A percentile compares a stretch with the other conserved stretches of the same genome.
Evolutionary conservation across 2,797 vertebrate genomes (phyloP).

Genomic region (Pantherophis alleghaniensis): DNA sequence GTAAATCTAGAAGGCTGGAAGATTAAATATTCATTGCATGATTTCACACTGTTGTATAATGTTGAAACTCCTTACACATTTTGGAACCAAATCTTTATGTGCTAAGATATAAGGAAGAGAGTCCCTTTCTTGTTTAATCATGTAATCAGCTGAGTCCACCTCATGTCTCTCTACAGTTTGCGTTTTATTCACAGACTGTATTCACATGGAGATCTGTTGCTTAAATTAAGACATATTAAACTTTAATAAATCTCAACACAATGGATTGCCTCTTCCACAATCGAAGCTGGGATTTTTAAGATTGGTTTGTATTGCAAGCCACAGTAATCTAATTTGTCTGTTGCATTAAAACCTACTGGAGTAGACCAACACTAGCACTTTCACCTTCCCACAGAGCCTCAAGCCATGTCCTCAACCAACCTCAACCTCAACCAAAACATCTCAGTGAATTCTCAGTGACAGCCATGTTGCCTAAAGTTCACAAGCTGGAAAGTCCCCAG

Average conservation of each 20-base stretch:
- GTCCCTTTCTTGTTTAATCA: neutral
- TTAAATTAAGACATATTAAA: neutral
- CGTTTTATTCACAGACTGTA: neutral
- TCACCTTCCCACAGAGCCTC: neutral
- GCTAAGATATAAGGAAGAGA: neutral
- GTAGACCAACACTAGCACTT: neutral
- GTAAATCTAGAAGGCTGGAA: neutral
- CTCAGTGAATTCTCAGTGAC: neutral
- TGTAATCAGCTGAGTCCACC: neutral
- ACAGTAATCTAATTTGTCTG: neutral
- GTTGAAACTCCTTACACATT: neutral
- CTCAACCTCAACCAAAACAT: neutral
- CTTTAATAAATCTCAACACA: neutral
- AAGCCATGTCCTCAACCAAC: neutral
- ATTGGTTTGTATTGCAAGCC: neutral
- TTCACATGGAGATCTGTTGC: neutral
- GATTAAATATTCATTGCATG: neutral
- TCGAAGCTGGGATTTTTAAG: neutral
- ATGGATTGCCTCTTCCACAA: neutral
- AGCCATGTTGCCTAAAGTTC: neutral
- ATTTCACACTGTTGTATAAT: neutral
- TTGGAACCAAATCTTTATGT: neutral
- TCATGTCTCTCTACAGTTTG: neutral
- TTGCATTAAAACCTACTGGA: neutral
- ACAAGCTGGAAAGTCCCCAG: neutral